Evolutionary conservation across 2,888 invertebrate genomes (phyloP), one percentile per base, ranked within the genome.

Genomic region (Atethmia centrago): DNA sequence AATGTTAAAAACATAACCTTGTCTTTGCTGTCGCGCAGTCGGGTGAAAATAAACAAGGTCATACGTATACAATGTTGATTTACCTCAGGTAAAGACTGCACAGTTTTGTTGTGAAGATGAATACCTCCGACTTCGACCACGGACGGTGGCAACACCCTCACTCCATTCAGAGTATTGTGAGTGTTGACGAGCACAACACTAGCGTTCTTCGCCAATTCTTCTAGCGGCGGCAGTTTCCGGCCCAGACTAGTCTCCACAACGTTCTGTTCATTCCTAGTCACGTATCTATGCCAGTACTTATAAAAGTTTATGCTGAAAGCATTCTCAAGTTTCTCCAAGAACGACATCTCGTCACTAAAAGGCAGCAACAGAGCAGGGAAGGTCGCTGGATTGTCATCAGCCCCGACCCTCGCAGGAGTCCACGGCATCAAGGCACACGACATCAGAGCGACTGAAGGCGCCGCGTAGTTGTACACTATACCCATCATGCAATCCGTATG

Each of bases 51-150:
- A 59, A 28, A 75, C 40, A 31, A 10, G 2, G 28, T 28, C 28
- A 40, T 40, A 55, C 16, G 31, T 31, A 36, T 49, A 65, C 28
- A 47, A 64, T 56, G 16, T 51, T 66, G n/a, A 58, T 83, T 86
- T 86, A 92, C 92, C 85, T 87, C 71, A 21, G 90, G 86, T 21
- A 93, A 76, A 5, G 89, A 76, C 49, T 86, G 82, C 16, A 86
- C 77, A 51, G 67, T 86, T 63, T 82, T 88, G 51, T 92, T 89
- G 76, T 91, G 89, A 31, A 97, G 89, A 90, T 97, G 96, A 71
- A 97, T 91, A 40, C 97, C 97, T 47, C 96, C 97, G 9, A 97
- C 93, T 90, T 97, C 97, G 2, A 97, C 91, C 19, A 96, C 89
- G 21, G 92, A 92, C 0, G 97, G 96, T 51, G 94, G 93, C 56